Conservation (phyloP, 2,113 vertebrate species). For the Rana temporaria region DNA sequence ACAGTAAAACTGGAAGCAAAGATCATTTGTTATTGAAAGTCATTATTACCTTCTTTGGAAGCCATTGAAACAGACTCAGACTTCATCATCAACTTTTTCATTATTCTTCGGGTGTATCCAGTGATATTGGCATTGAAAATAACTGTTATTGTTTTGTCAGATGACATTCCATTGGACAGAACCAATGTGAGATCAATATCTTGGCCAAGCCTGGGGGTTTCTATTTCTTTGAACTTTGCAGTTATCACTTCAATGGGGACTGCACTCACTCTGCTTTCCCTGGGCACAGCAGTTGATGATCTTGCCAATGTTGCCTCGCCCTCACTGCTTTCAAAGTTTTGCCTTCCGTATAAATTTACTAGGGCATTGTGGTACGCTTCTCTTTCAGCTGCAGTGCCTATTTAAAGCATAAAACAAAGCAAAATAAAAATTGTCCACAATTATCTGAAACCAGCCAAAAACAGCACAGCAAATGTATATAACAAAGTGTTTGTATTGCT, state of each 20-base stretch:
- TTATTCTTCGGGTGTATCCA: constrained; percentile 70
- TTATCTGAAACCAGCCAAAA: too few species aligned
- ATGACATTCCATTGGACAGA: constrained; percentile 63
- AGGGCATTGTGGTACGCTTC: constrained; percentile 69
- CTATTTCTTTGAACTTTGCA: constrained; percentile 74
- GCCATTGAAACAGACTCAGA: constrained; percentile 64
- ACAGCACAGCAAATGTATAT: too few species aligned
- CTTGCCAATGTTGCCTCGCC: neutral
- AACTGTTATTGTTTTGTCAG: constrained; percentile 66
- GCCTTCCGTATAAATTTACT: constrained; percentile 63
- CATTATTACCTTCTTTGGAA: constrained; percentile 68
- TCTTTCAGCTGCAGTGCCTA: constrained; percentile 76
- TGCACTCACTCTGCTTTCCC: constrained; percentile 29
- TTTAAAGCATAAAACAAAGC: neutral
- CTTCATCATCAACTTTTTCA: constrained; percentile 72
- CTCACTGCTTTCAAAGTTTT: rapidly evolving
- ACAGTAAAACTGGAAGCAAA: too few species aligned
- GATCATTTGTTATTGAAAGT: too few species aligned
- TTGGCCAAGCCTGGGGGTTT: constrained; percentile 70
- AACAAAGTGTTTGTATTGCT: too few species aligned
- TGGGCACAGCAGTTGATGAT: neutral
- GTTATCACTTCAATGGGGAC: constrained; percentile 66
- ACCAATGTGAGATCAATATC: constrained; percentile 69
- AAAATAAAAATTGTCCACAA: neutral
- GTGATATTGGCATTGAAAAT: constrained; percentile 71